phyloP scores from a whole-genome alignment of 2,888 invertebrate genomes.

The Ophioninae sp. region DNA sequence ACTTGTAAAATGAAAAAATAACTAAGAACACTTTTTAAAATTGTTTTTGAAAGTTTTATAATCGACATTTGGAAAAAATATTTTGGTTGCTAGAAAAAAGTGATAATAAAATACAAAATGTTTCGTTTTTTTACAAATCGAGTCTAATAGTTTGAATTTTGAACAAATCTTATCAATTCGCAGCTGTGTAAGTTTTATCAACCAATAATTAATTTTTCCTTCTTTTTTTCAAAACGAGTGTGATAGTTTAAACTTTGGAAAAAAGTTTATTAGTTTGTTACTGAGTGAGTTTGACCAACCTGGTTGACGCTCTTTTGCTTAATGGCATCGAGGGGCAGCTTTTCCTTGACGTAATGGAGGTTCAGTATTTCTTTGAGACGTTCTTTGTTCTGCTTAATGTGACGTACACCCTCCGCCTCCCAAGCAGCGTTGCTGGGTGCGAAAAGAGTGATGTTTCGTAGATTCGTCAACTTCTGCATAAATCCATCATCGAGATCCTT shows the following conservation, averaged over 20 bases:
- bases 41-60: no score
- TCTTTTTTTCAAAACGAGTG: background rate
- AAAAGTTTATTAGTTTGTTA: background rate
- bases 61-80: no score
- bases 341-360: conserved; percentile 90
- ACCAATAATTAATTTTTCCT: no score
- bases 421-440: conserved; percentile 95
- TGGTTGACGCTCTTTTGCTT: conserved; percentile 87
- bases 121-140: no score
- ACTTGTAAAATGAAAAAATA: no score
- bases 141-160: no score
- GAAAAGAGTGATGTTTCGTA: conserved; percentile 91
- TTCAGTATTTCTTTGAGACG: conserved; percentile 90
- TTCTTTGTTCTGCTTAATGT: conserved; percentile 85
- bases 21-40: no score
- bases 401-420: conserved; percentile 88
- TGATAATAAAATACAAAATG: background rate
- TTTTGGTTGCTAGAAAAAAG: background rate
- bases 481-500: conserved; percentile 90
- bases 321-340: conserved; percentile 89
- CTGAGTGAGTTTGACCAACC: conserved; percentile 81
- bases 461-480: conserved; percentile 86
- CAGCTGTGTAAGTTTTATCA: no score
- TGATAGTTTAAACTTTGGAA: background rate
- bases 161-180: no score